Conservation (phyloP, 2,888 invertebrate species). For the Macropis europaea region DNA sequence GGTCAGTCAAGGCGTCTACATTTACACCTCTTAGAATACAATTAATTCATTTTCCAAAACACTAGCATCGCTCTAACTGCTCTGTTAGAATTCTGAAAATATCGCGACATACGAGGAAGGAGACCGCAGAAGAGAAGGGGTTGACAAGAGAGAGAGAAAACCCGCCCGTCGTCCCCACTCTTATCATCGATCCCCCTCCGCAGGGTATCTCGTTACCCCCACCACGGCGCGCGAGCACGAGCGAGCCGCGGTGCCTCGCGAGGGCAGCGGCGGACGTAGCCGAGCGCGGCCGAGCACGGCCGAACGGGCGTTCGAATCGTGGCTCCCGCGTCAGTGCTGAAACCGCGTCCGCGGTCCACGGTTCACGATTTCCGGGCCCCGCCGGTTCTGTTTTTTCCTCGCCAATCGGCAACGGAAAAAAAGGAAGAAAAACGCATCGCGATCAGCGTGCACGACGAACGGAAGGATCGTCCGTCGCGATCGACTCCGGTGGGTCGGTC, state of each 20-base stretch:
- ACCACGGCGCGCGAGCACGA: slow-evolving; percentile 29
- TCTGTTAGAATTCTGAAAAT: too few relatives aligned
- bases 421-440: slow-evolving; percentile 11
- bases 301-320: slow-evolving; percentile 78
- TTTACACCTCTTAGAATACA: too few relatives aligned
- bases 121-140: slow-evolving; percentile 6
- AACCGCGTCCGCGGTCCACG: slow-evolving; percentile 80
- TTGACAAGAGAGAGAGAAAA: slow-evolving; percentile 35
- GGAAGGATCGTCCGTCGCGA: not conserved
- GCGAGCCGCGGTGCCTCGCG: slow-evolving; percentile 65
- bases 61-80: too few relatives aligned
- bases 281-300: slow-evolving; percentile 72
- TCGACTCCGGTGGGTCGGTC: not conserved
- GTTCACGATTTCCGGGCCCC: slow-evolving; percentile 77
- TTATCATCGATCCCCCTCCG: slow-evolving; percentile 27
- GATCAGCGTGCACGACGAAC: slow-evolving; percentile 7
- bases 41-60: too few relatives aligned
- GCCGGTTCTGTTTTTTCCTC: slow-evolving; percentile 55
- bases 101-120: not conserved
- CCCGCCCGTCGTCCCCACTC: slow-evolving; percentile 36
- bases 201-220: slow-evolving; percentile 49
- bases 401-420: slow-evolving; percentile 8
- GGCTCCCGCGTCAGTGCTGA: slow-evolving; percentile 79
- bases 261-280: slow-evolving; percentile 66
- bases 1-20: too few relatives aligned